phyloP scores from a whole-genome alignment of 30 jellyfish, hydroid and myxozoan genomes.

The Pelagia noctiluca region DNA sequence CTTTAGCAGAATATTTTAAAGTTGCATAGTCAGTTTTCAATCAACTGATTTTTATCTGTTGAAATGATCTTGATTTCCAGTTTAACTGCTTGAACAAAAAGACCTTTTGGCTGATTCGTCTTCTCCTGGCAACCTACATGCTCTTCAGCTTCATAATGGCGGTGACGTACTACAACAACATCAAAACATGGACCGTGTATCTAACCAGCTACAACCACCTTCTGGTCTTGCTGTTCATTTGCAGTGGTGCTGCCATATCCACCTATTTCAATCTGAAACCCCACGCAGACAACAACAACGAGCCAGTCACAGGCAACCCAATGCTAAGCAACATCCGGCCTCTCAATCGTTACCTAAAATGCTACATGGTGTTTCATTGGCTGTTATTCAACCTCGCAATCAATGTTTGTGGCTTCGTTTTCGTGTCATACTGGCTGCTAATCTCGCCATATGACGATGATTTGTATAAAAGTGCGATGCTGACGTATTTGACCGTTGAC shows the following conservation, averaged over 20 bases:
- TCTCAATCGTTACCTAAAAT: background rate
- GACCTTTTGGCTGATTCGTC: conserved; percentile 62
- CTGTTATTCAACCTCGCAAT: conserved; percentile 65
- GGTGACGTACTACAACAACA: conserved; percentile 7
- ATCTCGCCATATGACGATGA: conserved; percentile 37
- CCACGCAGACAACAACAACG: background rate
- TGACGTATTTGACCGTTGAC: conserved; percentile 50
- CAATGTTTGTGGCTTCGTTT: conserved; percentile 55
- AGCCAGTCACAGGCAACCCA: conserved; percentile 11
- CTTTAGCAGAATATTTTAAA: too few species aligned
- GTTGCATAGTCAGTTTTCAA: background rate
- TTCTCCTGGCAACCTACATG: conserved; percentile 25
- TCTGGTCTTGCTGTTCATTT: conserved; percentile 49
- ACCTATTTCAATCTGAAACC: conserved; percentile 1
- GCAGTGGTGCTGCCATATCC: conserved; percentile 40
- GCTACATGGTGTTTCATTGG: conserved; percentile 62
- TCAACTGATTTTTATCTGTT: background rate
- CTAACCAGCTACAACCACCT: conserved; percentile 72
- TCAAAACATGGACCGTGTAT: conserved; percentile 49
- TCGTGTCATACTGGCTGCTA: conserved; percentile 67
- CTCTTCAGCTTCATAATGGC: conserved; percentile 38
- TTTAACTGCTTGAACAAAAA: conserved; percentile 37
- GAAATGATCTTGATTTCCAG: conserved; percentile 13
- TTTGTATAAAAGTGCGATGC: background rate
- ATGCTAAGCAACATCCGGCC: background rate